Evolutionary conservation across 2,113 vertebrate species (phyloP).

Genomic region (Spea multiplicata): DNA sequence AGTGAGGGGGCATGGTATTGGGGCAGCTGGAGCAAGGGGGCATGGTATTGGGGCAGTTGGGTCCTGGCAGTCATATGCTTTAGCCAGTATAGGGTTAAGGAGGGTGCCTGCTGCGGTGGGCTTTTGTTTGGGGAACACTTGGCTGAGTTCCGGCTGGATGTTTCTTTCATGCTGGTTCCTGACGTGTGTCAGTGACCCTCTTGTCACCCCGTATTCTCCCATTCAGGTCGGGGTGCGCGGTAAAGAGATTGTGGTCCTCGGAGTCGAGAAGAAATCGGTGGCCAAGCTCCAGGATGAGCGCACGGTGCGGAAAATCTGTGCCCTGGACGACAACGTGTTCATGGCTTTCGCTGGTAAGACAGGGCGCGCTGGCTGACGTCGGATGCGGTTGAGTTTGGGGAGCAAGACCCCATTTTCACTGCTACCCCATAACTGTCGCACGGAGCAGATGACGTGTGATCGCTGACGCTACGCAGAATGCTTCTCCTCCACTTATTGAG

Average conservation of each 20-base stretch:
- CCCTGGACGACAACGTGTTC: conserved; percentile 82
- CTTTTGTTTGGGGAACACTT: too few species aligned
- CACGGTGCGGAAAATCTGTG: conserved; percentile 82
- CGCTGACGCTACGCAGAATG: not conserved
- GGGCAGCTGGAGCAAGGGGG: not conserved
- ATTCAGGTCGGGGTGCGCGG: conserved; percentile 79
- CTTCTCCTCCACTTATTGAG: not conserved
- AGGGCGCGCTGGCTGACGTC: not conserved
- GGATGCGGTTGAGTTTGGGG: not conserved
- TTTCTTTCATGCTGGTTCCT: too few species aligned
- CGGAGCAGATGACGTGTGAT: too few species aligned
- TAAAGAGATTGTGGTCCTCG: conserved; percentile 80
- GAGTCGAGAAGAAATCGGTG: conserved; percentile 84
- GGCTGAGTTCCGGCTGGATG: too few species aligned
- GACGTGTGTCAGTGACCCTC: not conserved
- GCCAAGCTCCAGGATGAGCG: conserved; percentile 85
- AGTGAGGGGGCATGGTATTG: not conserved
- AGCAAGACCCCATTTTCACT: not conserved
- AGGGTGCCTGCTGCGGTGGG: too few species aligned
- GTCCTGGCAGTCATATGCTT: too few species aligned
- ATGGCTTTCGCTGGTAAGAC: conserved; percentile 80
- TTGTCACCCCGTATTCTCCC: not conserved
- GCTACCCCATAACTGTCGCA: too few species aligned
- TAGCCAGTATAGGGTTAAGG: too few species aligned
- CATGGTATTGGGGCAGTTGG: too few species aligned